Evolutionary conservation across 2,113 vertebrate species (phyloP).

Genomic region (Connochaetes taurinus): DNA sequence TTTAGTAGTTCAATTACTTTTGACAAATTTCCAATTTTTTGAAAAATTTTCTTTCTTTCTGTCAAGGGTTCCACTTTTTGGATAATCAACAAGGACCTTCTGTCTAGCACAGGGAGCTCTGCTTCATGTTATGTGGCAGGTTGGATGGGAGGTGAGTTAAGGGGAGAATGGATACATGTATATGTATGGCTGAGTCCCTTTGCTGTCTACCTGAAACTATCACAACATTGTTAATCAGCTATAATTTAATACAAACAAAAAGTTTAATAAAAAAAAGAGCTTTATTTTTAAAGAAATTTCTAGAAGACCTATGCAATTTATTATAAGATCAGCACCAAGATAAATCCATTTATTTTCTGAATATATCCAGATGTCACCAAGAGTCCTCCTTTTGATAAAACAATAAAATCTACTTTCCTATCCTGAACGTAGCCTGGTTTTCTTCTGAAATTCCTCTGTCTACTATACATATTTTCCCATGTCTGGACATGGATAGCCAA

Average conservation of each 20-base stretch:
- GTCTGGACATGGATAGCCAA: not conserved
- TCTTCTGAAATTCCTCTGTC: not conserved
- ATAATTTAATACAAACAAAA: not conserved
- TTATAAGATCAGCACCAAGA: not conserved
- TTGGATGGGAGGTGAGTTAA: not conserved
- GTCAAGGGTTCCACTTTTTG: not conserved
- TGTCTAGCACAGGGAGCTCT: not conserved
- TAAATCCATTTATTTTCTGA: conserved; percentile 28
- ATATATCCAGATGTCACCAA: not conserved
- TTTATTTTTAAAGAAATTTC: not conserved
- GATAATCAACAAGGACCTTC: not conserved
- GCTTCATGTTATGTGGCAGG: not conserved
- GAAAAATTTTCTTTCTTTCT: not conserved
- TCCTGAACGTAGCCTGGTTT: not conserved
- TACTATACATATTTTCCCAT: not conserved
- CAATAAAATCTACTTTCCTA: not conserved
- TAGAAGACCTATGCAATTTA: not conserved
- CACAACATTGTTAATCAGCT: not conserved
- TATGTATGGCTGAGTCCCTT: not conserved
- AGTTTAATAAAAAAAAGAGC: not conserved
- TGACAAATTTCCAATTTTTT: not conserved
- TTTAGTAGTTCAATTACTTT: not conserved
- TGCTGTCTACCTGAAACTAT: not conserved
- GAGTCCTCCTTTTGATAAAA: not conserved
- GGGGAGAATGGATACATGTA: not conserved